Evolutionary conservation across 1,140 invertebrate genomes (phyloP), one percentile per base, ranked within the genome.

Genomic region (Nautilus pompilius): DNA sequence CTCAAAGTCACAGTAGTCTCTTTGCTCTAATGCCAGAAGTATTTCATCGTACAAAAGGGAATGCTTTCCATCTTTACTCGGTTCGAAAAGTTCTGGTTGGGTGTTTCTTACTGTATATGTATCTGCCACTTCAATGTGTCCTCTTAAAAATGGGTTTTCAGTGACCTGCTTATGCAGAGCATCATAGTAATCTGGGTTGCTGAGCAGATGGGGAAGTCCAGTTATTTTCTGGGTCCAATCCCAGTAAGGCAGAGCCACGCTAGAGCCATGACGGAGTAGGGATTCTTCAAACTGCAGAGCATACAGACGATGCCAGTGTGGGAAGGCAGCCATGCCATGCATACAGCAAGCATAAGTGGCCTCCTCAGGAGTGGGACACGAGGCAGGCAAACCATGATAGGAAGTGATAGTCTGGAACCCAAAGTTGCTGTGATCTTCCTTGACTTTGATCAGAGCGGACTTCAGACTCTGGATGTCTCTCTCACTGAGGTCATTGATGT

Each of bases 371-470:
- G 34, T 57, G 26, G 66, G 65, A 48, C 68, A 70, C 41, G 65
- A 62, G 8, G 59, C 34, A 5, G 68, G 68, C 6, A 63, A 3
- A 22, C 65, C 68, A 54, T 70, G 68, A 57, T 66, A 70, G 15
- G 65, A 15, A 17, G 68, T 65, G 22, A 70, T 58, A 17, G 68
- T 46, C 46, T 67, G 62, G 58, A 51, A 70, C n/a, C 68, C 68
- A 26, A 63, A 61, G 45, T 61, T 41, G 28, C 64, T 66, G n/a
- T 29, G 28, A 32, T 70, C 68, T 17, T 17, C 45, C 57, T 70
- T 54, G 22, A 70, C 48, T 13, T 33, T 20, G 10, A 20, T 4
- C 30, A 70, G 22, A 20, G 68, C 68, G 24, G 51, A 24, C n/a
- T 53, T 53, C 4, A 70, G 55, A 22, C 58, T 64, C 32, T 59